Percentiles rank a stretch among this genome's conserved stretches.
These are phyloP conservation scores for Sebastes miniatus DNA, from an alignment of 2,797 vertebrate species.

Conservation along the genomic window DNA sequence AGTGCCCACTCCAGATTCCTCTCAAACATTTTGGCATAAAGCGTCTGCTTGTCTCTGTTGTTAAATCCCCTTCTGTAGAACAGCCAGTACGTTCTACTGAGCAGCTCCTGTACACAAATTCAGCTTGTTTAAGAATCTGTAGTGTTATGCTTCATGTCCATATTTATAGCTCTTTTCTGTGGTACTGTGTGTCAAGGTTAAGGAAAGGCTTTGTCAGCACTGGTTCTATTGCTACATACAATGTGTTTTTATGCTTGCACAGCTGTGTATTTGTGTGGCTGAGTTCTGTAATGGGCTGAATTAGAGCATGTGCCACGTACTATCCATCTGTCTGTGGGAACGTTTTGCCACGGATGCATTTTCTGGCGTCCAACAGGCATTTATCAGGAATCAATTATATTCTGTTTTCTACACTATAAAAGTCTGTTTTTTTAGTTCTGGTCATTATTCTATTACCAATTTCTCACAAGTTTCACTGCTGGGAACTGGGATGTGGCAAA, in stretches of 20 bases:
- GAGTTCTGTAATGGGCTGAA: background rate
- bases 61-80: conserved; percentile 11
- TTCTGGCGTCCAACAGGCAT: background rate
- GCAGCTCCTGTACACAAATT: background rate
- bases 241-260: conserved; percentile 29
- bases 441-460: background rate
- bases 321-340: conserved; percentile 10
- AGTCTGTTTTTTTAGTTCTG: background rate
- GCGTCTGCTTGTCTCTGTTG: conserved; percentile 48
- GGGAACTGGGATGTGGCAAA: background rate
- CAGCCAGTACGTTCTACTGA: conserved; percentile 10
- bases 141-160: background rate
- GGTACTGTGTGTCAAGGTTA: background rate
- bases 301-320: conserved; percentile 4
- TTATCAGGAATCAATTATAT: background rate
- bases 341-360: background rate
- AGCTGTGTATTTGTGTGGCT: conserved; percentile 40
- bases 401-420: background rate
- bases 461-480: background rate
- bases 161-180: background rate
- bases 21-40: conserved; percentile 56
- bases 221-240: background rate
- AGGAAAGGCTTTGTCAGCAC: conserved; percentile 16
- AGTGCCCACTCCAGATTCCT: conserved; percentile 59
- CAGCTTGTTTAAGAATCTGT: background rate